Percentiles rank a stretch among this genome's conserved stretches.
These are phyloP conservation scores for Synergus laeviventris DNA, from an alignment of 2,888 invertebrate species.

Conservation along the genomic window DNA sequence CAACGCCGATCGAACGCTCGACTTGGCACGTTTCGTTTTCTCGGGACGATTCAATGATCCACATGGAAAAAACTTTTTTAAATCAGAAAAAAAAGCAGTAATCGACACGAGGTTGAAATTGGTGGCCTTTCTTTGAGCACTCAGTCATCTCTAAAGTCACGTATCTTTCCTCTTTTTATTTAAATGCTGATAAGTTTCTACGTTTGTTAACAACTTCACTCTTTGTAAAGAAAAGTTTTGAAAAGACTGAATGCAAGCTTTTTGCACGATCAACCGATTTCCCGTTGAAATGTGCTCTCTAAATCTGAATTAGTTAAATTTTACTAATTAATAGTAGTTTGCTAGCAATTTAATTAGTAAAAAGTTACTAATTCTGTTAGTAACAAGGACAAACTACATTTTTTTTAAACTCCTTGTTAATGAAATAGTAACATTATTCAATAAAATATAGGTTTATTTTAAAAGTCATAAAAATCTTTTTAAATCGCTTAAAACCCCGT, in stretches of 20 bases:
- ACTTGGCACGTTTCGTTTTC: slow-evolving; percentile 46
- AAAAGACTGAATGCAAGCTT: not conserved
- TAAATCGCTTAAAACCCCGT: too few species aligned
- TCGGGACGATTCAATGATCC: slow-evolving; percentile 36
- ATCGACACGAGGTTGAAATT: not conserved
- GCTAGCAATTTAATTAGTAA: too few species aligned
- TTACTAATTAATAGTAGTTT: too few species aligned
- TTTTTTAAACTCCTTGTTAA: too few species aligned
- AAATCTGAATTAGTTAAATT: too few species aligned
- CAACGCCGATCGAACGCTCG: slow-evolving; percentile 48
- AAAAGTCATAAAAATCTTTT: too few species aligned
- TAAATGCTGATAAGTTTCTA: not conserved
- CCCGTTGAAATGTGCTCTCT: too few species aligned
- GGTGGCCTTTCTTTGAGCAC: not conserved
- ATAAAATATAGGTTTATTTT: too few species aligned
- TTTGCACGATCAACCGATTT: too few species aligned
- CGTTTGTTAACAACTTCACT: not conserved
- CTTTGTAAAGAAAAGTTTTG: not conserved
- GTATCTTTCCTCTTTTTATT: not conserved
- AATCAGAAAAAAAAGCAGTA: not conserved
- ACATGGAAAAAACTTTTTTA: not conserved
- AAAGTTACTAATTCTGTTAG: too few species aligned
- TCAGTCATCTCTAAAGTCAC: not conserved
- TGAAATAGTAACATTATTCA: too few species aligned
- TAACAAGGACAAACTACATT: too few species aligned